A percentile compares a stretch with the other conserved stretches of the same genome.
Evolutionary conservation across 2,888 invertebrate genomes (phyloP).

Genomic region (Isoperla grammatica): DNA sequence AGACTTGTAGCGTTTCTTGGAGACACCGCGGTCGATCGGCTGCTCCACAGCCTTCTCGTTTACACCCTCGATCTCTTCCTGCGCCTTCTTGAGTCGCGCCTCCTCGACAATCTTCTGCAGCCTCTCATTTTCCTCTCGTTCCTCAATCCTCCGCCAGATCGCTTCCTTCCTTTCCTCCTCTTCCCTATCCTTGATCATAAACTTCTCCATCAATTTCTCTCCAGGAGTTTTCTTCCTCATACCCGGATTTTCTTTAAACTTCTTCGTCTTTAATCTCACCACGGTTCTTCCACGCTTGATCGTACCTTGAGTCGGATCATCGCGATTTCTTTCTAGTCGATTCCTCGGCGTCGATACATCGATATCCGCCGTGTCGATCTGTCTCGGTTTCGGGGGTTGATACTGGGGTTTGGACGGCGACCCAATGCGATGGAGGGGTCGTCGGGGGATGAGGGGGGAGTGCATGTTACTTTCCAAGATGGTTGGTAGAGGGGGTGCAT

Average conservation of each 20-base stretch:
- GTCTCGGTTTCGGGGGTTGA: conserved; percentile 55
- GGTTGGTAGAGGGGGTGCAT: conserved; percentile 68
- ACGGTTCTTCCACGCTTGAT: conserved; percentile 69
- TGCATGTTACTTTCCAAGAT: conserved; percentile 53
- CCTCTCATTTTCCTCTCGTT: conserved; percentile 40
- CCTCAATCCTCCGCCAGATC: conserved; percentile 33
- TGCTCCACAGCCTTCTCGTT: conserved; percentile 35
- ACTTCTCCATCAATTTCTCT: conserved; percentile 69
- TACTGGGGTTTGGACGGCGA: conserved; percentile 22
- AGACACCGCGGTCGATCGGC: background rate
- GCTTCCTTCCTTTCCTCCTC: conserved; percentile 20
- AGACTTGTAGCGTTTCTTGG: background rate
- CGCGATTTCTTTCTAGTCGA: conserved; percentile 30
- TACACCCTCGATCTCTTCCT: background rate
- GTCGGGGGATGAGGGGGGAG: background rate
- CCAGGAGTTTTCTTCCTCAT: conserved; percentile 53
- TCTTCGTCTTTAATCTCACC: conserved; percentile 63
- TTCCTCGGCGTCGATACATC: conserved; percentile 62
- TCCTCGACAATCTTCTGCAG: conserved; percentile 39
- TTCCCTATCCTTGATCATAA: conserved; percentile 54
- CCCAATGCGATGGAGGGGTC: conserved; percentile 16
- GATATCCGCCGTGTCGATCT: conserved; percentile 79
- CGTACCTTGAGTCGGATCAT: conserved; percentile 44
- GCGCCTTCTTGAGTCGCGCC: conserved; percentile 25
- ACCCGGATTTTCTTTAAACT: conserved; percentile 43